These are phyloP conservation scores for Sternotherus odoratus DNA, from an alignment of 2,797 vertebrate species.

Conservation along the genomic window DNA sequence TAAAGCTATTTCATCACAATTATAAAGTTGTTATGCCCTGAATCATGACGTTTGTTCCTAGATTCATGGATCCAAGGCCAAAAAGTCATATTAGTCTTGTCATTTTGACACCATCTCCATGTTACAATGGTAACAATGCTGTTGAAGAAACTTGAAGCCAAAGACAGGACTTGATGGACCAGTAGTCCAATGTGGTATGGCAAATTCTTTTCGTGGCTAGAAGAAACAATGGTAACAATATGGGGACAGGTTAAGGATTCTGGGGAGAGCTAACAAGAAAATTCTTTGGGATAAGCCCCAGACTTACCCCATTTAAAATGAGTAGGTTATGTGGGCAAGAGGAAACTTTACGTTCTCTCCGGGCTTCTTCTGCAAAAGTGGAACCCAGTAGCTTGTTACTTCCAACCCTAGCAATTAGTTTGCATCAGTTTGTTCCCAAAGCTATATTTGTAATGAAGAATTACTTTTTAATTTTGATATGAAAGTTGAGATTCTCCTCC, in stretches of 20 bases:
- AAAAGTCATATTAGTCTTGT: no score
- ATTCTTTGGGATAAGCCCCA: background rate
- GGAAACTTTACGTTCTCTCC: background rate
- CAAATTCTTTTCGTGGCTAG: background rate
- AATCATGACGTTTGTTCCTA: no score
- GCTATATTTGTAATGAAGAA: background rate
- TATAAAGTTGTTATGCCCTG: no score
- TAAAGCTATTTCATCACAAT: no score
- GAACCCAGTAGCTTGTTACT: background rate
- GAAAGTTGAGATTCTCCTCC: slow-evolving; percentile 14
- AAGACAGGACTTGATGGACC: background rate
- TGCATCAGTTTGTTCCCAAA: background rate
- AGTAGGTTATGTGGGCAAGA: background rate
- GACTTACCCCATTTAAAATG: background rate
- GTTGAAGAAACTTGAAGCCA: no score
- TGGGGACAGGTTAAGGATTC: background rate
- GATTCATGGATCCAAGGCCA: no score
- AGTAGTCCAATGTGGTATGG: background rate
- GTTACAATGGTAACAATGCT: no score
- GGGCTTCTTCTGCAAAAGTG: background rate
- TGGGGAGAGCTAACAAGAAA: background rate
- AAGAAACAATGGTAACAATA: background rate
- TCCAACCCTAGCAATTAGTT: background rate
- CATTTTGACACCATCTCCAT: no score
- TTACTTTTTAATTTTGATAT: background rate